These are phyloP conservation scores for Sebastes oblongus DNA, from an alignment of 2,797 vertebrate species.

Conservation along the genomic window DNA sequence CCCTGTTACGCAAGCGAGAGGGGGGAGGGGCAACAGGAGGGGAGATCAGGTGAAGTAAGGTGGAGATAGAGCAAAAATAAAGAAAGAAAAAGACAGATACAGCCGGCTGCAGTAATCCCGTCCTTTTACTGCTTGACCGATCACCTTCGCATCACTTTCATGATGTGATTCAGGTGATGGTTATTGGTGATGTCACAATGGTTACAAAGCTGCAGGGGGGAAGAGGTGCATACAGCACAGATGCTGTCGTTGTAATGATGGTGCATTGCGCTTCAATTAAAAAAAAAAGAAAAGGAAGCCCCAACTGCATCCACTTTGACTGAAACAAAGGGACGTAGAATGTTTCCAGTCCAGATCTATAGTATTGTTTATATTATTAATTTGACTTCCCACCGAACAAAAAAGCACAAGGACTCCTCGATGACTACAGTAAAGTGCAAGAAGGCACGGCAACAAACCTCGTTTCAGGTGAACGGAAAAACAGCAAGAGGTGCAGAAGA, in stretches of 20 bases:
- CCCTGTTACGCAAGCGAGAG: conserved; percentile 31
- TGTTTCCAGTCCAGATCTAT: neutral
- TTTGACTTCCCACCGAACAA: neutral
- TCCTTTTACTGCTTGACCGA: neutral
- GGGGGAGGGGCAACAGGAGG: neutral
- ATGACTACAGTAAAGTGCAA: neutral
- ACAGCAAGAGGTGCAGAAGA: neutral
- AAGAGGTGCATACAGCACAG: neutral
- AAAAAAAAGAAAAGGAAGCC: neutral
- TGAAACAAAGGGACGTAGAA: neutral
- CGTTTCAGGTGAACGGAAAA: neutral
- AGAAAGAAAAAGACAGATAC: neutral
- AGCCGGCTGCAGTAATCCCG: neutral
- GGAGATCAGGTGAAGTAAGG: conserved; percentile 43
- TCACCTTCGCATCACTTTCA: neutral
- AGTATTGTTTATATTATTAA: neutral
- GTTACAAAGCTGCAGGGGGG: neutral
- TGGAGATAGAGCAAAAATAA: neutral
- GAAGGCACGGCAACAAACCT: neutral
- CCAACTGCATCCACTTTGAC: neutral
- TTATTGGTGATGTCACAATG: conserved; percentile 36
- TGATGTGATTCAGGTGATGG: neutral
- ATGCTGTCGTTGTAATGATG: neutral
- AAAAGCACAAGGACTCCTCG: neutral
- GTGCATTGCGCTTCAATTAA: conserved; percentile 14